Evolutionary conservation across 92 coral and sea anemone genomes (phyloP), one percentile per base, ranked within the genome.

Genomic region (Palythoa grandiflora): DNA sequence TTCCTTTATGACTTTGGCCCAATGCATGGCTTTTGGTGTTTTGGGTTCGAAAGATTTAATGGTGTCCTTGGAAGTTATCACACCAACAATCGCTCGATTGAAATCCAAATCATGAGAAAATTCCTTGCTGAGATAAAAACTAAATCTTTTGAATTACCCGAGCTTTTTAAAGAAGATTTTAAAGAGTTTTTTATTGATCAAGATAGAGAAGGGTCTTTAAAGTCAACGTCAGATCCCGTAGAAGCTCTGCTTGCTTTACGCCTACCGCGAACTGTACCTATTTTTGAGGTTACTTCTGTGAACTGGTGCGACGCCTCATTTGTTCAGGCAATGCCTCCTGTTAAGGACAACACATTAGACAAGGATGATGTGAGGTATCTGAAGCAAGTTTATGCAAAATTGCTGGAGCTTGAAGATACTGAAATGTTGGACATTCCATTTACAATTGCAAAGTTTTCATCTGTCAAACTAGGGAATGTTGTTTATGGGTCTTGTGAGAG

Each of bases 401-500:
- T 89, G 21, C 19, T 92, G 70, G 88, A 91, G 68, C 77, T 92
- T 44, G 73, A 80, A 39, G 68, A 75, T 13, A 52, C 39, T 44
- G 54, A 68, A 48, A 2, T 21, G 1, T 39, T 92, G 38, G 92
- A 86, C 55, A 85, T 89, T 87, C 94, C 92, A 17, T 85, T 70
- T 60, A 88, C 91, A 78, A 77, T 91, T 84, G 61, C 85, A 35
- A 84, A 89, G 83, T 89, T 78, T 47, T 48, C 89, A 66, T 28
- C 90, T 60, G 55, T 89, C 21, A 80, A 70, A 81, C 20, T 92
- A 37, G 90, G 92, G 9, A 73, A 87, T 16, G 77, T 75, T 39
- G 44, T 89, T 13, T 89, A 89, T 88, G 94, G 92, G 59, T 85
- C 94, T 50, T 63, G 36, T 59, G 35, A 71, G 38, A 89, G 94